phyloP scores from a whole-genome alignment of 1,140 invertebrate genomes.

The Drosophila nebulosa region DNA sequence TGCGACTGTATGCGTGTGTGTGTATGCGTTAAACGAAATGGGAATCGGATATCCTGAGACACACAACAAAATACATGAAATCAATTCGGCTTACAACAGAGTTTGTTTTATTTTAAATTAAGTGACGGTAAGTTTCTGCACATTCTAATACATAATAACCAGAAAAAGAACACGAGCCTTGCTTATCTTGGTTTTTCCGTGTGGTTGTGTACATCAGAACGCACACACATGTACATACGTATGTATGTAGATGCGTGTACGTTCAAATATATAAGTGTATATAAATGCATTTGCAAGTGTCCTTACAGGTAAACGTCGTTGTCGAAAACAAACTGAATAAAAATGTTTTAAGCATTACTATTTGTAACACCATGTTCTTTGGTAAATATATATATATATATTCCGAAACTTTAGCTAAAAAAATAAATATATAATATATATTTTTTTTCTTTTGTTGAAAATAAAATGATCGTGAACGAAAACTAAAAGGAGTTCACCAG shows the following conservation, averaged over 20 bases:
- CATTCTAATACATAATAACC: not conserved
- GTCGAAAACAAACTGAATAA: too few species aligned
- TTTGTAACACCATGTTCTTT: too few species aligned
- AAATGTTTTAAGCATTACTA: too few species aligned
- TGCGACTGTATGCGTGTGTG: constrained; percentile 3
- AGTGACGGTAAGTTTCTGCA: not conserved
- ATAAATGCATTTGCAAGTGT: not conserved
- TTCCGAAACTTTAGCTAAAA: too few species aligned
- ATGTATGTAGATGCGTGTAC: not conserved
- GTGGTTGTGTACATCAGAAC: not conserved
- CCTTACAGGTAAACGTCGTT: constrained; percentile 12
- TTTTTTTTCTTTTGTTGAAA: too few species aligned
- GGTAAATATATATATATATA: too few species aligned
- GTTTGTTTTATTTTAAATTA: not conserved
- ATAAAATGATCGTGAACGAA: too few species aligned
- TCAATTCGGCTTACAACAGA: not conserved
- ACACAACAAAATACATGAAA: not conserved
- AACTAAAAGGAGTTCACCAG: too few species aligned
- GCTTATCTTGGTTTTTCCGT: not conserved
- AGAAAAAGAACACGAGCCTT: not conserved
- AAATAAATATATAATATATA: too few species aligned
- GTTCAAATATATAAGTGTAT: not conserved
- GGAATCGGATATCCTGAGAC: not conserved
- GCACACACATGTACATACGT: not conserved
- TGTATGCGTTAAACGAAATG: constrained; percentile 4